Percentiles rank a stretch among this genome's conserved stretches.
Evolutionary conservation across 2,888 invertebrate species (phyloP).

Genomic region (Zele albiditarsus): DNA sequence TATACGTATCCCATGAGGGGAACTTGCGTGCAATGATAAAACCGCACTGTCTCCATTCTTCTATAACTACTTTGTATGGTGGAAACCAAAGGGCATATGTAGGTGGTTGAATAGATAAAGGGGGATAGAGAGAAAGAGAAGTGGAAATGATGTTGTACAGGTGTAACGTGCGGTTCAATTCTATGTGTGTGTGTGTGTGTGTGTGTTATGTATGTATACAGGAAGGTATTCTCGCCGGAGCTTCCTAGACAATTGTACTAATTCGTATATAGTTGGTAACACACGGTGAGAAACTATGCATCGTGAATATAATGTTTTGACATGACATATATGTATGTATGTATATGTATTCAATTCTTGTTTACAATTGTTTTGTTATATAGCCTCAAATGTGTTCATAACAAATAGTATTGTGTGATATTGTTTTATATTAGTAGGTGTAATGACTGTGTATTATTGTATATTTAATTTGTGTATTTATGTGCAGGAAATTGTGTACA

Average conservation of each 20-base stretch:
- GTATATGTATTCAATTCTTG: not conserved
- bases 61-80: not conserved
- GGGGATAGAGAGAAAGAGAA: not conserved
- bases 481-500: too few species aligned
- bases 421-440: not conserved
- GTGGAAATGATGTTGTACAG: conserved; percentile 10
- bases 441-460: not conserved
- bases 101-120: not conserved
- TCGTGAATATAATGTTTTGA: not conserved
- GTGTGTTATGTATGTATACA: not conserved
- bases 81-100: conserved; percentile 19
- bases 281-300: not conserved
- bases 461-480: not conserved
- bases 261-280: conserved; percentile 7
- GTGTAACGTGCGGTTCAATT: conserved; percentile 10
- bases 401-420: not conserved
- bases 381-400: not conserved
- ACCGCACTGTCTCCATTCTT: not conserved
- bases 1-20: not conserved
- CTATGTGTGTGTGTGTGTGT: not conserved
- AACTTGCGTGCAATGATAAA: conserved; percentile 18
- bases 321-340: not conserved
- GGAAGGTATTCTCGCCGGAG: conserved; percentile 23
- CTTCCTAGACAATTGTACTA: conserved; percentile 36
- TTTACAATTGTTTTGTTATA: not conserved